Conservation (phyloP, 1,140 invertebrate genomes). For the Proales similis region DNA sequence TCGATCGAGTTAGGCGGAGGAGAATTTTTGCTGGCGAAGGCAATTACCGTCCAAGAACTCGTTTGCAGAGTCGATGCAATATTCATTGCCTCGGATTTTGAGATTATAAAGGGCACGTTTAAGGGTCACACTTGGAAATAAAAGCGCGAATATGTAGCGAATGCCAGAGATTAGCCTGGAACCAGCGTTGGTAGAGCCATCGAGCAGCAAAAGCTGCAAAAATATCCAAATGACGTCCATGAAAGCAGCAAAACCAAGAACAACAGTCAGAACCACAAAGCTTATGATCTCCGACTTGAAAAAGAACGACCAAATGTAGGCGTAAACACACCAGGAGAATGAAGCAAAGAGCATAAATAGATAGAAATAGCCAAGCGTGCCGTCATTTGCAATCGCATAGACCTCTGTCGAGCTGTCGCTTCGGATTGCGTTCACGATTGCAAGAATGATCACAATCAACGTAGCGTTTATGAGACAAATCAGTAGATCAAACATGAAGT, state of each 20-base stretch:
- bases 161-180: neutral
- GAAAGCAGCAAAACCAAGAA: slow-evolving; percentile 23
- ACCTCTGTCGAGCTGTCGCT: slow-evolving; percentile 5
- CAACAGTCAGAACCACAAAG: slow-evolving; percentile 20
- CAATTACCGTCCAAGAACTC: slow-evolving; percentile 7
- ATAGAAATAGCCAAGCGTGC: slow-evolving; percentile 32
- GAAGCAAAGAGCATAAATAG: slow-evolving; percentile 12
- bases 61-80: slow-evolving; percentile 23
- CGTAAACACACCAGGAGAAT: slow-evolving; percentile 13
- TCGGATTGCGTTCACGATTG: slow-evolving; percentile 17
- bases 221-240: slow-evolving; percentile 35
- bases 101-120: slow-evolving; percentile 31
- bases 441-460: slow-evolving; percentile 31
- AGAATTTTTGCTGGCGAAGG: neutral
- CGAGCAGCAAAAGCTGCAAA: slow-evolving; percentile 7
- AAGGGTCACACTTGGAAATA: slow-evolving; percentile 25
- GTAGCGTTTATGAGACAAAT: slow-evolving; percentile 27
- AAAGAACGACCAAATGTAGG: slow-evolving; percentile 35
- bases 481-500: slow-evolving; percentile 51
- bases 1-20: neutral
- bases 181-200: slow-evolving; percentile 6
- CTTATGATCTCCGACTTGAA: slow-evolving; percentile 38
- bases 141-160: slow-evolving; percentile 14
- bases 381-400: slow-evolving; percentile 27
- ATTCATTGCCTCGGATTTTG: slow-evolving; percentile 19